phyloP scores from a whole-genome alignment of 2,797 vertebrate genomes.

The Cyprinodon diabolis region DNA sequence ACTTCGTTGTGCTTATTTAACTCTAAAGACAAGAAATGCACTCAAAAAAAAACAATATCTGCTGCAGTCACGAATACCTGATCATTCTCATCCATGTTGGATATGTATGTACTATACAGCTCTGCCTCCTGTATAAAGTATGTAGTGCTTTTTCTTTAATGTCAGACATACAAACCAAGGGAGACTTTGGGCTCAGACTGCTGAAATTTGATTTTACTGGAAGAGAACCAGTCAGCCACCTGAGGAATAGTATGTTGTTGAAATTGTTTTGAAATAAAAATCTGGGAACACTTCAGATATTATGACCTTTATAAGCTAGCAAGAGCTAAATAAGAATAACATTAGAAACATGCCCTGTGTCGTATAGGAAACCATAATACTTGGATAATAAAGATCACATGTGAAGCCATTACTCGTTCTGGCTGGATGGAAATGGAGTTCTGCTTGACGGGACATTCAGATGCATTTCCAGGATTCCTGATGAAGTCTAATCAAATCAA shows the following conservation, averaged over 20 bases:
- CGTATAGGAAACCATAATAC: not conserved
- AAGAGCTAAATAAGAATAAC: not conserved
- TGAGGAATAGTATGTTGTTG: not conserved
- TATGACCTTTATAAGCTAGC: not conserved
- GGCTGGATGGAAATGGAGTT: not conserved
- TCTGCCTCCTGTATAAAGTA: not conserved
- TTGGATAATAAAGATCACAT: not conserved
- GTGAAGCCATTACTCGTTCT: not conserved
- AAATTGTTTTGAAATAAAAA: not conserved
- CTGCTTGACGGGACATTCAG: not conserved
- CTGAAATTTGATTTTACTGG: constrained; percentile 1
- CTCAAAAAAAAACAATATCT: not conserved
- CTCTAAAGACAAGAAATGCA: not conserved
- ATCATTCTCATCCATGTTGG: not conserved
- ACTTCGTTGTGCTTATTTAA: not conserved
- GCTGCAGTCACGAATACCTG: not conserved
- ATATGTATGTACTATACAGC: not conserved
- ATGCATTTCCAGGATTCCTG: not conserved
- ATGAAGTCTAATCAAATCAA: not conserved
- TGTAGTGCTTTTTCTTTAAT: not conserved
- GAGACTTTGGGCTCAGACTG: not conserved
- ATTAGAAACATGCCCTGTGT: not conserved
- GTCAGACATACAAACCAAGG: not conserved
- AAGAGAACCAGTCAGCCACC: not conserved
- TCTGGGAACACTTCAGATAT: constrained; percentile 4